Base-by-base conservation (phyloP, 2,113 vertebrate species). In the Vimba vimba region DNA sequence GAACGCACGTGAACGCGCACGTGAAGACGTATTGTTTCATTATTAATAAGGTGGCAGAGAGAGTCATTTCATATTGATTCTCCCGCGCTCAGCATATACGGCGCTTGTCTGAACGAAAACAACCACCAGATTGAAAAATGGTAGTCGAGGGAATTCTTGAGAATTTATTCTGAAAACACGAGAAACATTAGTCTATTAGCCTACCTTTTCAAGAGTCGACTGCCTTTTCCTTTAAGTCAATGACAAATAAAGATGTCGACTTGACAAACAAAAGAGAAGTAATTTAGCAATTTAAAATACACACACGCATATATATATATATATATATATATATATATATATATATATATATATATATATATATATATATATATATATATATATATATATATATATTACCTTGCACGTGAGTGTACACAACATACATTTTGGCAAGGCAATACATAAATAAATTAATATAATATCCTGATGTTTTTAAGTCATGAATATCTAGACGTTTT, bases 41-140 rank as follows among this genome's bases (percentile, higher is more conserved):
- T 92, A 93, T 93, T 93, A 91, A 94, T 93, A 86, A 87, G 85
- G 81, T 84, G 86, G 85, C 10, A 66, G 64, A 36, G 64, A 36
- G 87, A 86, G 84, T 89, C 87, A 73, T 82, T 91, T 89, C 39
- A 75, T 89, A 91, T 90, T 73, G 91, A 91, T 88, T 55, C 19
- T 52, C 64, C 64, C 45, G 27, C 17, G 62, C 62, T 55, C 80
- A 55, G 25, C 62, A 50, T 9, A 52, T 7, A n/a, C 45, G 36
- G 11, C 21, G 77, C 78, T 30, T 64, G 79, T 81, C 62, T 50
- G 78, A 45, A 15, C 23, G 36, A 84, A 73, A 84, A 62, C 39
- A 39, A 84, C 50, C 36, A 25, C 55, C 60, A 80, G 57, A 82
- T 15, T 79, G 62, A 83, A 83, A 79, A 78, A 82, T 59, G 3